Evolutionary conservation across 2,797 vertebrate species (phyloP).

Genomic region (Kryptopterus vitreolus): DNA sequence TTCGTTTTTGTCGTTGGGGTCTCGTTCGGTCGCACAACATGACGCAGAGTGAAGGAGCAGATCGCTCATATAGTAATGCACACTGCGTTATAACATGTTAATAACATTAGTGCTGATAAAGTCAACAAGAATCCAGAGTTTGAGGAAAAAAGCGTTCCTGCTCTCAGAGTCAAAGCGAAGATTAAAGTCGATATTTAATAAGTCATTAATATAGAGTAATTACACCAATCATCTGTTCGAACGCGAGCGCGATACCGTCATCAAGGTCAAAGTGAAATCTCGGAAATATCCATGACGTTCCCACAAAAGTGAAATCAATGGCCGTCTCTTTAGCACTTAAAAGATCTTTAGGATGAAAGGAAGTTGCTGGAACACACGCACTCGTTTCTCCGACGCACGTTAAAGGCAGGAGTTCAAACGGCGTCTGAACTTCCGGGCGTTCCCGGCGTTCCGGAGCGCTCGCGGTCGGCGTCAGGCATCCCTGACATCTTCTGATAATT

Average conservation of each 20-base stretch:
- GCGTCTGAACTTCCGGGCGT: not conserved
- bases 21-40: too few species aligned
- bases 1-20: too few species aligned
- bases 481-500: constrained; percentile 35
- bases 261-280: not conserved
- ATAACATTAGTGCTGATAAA: too few species aligned
- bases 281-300: not conserved
- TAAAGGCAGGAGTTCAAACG: constrained; percentile 21
- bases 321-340: not conserved
- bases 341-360: constrained; percentile 3
- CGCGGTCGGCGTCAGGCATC: constrained; percentile 20
- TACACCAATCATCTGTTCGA: not conserved
- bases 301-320: not conserved
- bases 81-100: too few species aligned
- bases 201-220: not conserved
- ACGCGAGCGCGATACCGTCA: not conserved
- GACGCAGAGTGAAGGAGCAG: too few species aligned
- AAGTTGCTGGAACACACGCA: not conserved
- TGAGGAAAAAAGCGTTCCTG: too few species aligned
- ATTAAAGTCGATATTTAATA: too few species aligned
- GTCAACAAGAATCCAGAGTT: too few species aligned
- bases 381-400: not conserved
- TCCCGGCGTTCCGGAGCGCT: constrained; percentile 28
- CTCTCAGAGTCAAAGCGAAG: not conserved
- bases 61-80: too few species aligned